A percentile compares a stretch with the other conserved stretches of the same genome.
Conservation (phyloP, 2,888 invertebrate species). For the Agrotis puta region DNA sequence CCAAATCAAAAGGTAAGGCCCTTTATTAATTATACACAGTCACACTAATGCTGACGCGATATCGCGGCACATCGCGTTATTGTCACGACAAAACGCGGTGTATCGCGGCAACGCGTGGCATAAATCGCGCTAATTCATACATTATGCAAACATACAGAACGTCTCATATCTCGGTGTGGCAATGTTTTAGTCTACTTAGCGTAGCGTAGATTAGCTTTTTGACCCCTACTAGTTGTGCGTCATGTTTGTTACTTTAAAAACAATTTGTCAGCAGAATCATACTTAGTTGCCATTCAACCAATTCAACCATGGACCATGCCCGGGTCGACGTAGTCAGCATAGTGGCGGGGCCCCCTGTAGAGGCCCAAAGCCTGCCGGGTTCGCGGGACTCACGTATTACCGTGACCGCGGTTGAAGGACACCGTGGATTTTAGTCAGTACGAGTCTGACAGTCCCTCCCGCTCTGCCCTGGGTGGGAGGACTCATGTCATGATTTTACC, state of each 20-base stretch:
- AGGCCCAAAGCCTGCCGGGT: too few species aligned
- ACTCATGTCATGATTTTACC: too few species aligned
- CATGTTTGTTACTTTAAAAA: not conserved
- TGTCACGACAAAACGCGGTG: slow-evolving; percentile 36
- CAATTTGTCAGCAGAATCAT: too few species aligned
- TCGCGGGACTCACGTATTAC: too few species aligned
- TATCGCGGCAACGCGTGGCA: slow-evolving; percentile 61
- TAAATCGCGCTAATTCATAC: slow-evolving; percentile 81
- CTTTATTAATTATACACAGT: slow-evolving; percentile 64
- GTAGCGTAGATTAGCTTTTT: slow-evolving; percentile 70
- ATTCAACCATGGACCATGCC: too few species aligned
- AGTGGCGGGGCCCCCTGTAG: too few species aligned
- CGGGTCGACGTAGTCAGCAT: too few species aligned
- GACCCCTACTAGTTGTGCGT: slow-evolving; percentile 66
- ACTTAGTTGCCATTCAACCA: too few species aligned
- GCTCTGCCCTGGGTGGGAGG: too few species aligned
- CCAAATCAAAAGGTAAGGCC: slow-evolving; percentile 2
- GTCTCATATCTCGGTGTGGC: slow-evolving; percentile 81
- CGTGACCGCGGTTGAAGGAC: too few species aligned
- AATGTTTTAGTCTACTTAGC: slow-evolving; percentile 81
- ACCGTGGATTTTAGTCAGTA: too few species aligned
- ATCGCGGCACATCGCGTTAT: slow-evolving; percentile 39
- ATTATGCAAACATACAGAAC: slow-evolving; percentile 81
- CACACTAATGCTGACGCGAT: slow-evolving; percentile 63
- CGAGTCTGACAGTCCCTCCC: too few species aligned